Conservation (phyloP, 2,888 invertebrate genomes). For the Bembecia ichneumoniformis region DNA sequence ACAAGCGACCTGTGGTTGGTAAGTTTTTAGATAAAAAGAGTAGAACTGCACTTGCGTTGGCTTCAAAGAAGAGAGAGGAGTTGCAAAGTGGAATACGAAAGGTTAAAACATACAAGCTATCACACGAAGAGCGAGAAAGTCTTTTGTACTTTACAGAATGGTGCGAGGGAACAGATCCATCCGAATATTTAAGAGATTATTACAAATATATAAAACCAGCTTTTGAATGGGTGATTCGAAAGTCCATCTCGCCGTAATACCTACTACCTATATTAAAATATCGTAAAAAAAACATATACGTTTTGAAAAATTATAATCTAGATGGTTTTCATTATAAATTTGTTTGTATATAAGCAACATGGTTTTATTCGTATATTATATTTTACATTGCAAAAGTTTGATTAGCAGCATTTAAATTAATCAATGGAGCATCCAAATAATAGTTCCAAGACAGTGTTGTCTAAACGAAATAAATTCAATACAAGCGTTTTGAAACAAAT, state of each 20-base stretch:
- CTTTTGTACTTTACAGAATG: slow-evolving; percentile 54
- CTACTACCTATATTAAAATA: not conserved
- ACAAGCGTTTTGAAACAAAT: slow-evolving; percentile 5
- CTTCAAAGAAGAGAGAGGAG: slow-evolving; percentile 27
- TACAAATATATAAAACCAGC: slow-evolving; percentile 42
- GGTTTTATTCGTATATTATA: not conserved
- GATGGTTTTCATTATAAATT: not conserved
- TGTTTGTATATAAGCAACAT: too few relatives aligned
- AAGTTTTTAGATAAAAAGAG: slow-evolving; percentile 50
- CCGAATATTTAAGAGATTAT: slow-evolving; percentile 44
- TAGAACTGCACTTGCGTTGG: slow-evolving; percentile 29
- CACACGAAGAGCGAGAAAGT: slow-evolving; percentile 45
- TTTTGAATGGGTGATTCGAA: slow-evolving; percentile 31
- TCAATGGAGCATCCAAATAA: not conserved
- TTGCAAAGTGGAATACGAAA: slow-evolving; percentile 25
- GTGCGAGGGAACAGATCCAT: slow-evolving; percentile 56
- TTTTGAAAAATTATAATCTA: not conserved
- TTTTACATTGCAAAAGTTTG: not conserved
- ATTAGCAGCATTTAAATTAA: not conserved
- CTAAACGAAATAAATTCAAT: slow-evolving; percentile 11
- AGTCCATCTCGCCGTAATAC: not conserved
- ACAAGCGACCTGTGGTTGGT: slow-evolving; percentile 36
- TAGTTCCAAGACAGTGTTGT: not conserved
- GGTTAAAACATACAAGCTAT: slow-evolving; percentile 37
- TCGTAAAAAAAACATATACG: not conserved